Base-by-base conservation (phyloP, 2,113 vertebrate species). In the Tetrax tetrax region DNA sequence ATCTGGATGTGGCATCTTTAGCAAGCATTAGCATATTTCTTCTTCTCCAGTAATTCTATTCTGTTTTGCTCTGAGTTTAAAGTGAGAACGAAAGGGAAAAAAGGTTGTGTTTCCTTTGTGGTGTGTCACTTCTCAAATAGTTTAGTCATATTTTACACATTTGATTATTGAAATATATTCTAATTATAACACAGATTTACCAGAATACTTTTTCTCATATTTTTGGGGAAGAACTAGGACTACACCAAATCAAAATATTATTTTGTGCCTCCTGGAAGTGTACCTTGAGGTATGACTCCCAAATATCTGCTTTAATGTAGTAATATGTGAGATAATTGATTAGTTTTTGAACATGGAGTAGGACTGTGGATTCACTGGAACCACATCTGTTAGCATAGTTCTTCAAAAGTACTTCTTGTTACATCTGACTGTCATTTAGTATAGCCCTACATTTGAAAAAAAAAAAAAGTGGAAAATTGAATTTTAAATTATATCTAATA, bases 1-100 rank as follows among this genome's bases (percentile, higher is more conserved):
- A 74, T 72, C 69, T 96, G 57, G 77, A 74, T 72, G 63, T 95
- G 81, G 56, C 93, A 92, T 84, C 54, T 93, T 90, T 83, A 90
- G 51, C 71, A 96, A 88, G 66, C 69, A 68, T 59, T 29, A 85
- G 50, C 69, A 25, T 91, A 88, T 89, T 90, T 86, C 87, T 96
- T 80, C 76, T 51, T 87, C 66, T 82, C 5, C 51, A 90, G 59
- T 88, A 97, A 85, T 45, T 90, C 61, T 94, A 0, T 69, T 81
- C 31, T 45, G 12, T 31, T 33, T 81, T 87, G 7, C 24, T 90
- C 41, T 48, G 47, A 66, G 48, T 96, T 94, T 95, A 79, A 94
- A 94, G 94, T 85, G 54, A 86, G 76, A 66, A 94, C 33, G 16
- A 25, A 10, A 57, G 41, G 14, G 33, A 66, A 79, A 59, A 29